A percentile compares a stretch with the other conserved stretches of the same genome.
Evolutionary conservation across 1,140 invertebrate genomes (phyloP).

Genomic region (Rhynchophorus ferrugineus): DNA sequence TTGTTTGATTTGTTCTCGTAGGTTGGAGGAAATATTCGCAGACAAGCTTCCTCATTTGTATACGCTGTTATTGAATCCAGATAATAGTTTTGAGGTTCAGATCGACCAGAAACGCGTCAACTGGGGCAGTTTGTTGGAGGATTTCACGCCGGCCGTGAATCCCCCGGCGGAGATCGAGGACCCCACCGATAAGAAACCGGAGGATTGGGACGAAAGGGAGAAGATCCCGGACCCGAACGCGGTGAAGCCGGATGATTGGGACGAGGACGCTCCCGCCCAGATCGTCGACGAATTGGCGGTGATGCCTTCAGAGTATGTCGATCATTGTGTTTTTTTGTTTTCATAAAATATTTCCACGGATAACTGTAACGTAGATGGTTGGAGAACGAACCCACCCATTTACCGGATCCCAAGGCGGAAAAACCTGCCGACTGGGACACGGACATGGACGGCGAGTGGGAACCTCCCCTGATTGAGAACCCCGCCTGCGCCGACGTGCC

Average conservation of each 20-base stretch:
- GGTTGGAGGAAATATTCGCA: conserved; percentile 80
- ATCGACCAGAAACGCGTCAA: conserved; percentile 75
- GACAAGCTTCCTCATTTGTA: conserved; percentile 95
- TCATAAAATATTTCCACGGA: neutral
- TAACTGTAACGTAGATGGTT: conserved; percentile 57
- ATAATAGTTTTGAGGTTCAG: conserved; percentile 71
- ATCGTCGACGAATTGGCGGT: conserved; percentile 81
- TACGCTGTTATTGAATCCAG: conserved; percentile 79
- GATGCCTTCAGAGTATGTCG: conserved; percentile 66
- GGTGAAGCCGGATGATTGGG: conserved; percentile 89
- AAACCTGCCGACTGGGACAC: conserved; percentile 96
- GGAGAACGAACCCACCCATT: conserved; percentile 82
- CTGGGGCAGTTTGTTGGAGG: conserved; percentile 77
- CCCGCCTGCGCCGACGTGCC: conserved; percentile 58
- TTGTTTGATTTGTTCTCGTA: no score
- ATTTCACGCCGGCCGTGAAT: conserved; percentile 90
- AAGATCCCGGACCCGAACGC: conserved; percentile 87
- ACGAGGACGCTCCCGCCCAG: conserved; percentile 85
- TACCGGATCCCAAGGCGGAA: conserved; percentile 78
- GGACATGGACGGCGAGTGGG: conserved; percentile 98
- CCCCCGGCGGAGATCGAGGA: conserved; percentile 94
- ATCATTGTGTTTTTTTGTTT: neutral
- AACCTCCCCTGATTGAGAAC: conserved; percentile 88
- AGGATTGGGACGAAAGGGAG: conserved; percentile 93
- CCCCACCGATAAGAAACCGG: conserved; percentile 80